Conservation (phyloP, 2,888 invertebrate species). For the Cosmia trapezina region DNA sequence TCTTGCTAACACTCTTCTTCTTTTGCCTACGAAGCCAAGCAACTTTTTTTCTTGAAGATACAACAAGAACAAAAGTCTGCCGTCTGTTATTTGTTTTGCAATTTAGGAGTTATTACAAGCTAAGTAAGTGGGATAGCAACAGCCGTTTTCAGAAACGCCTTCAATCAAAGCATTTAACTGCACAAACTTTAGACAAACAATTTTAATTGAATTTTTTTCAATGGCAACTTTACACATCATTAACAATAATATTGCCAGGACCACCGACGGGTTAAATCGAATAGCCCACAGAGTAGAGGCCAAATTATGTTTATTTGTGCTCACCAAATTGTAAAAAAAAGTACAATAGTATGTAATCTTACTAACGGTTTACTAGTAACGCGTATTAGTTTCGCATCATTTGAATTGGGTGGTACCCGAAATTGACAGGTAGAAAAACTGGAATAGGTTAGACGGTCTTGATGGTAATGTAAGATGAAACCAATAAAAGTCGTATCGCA, state of each 20-base stretch:
- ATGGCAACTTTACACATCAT: conserved; percentile 46
- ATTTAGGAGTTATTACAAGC: too few relatives aligned
- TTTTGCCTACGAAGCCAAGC: background rate
- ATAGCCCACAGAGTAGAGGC: conserved; percentile 31
- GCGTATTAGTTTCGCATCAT: conserved; percentile 69
- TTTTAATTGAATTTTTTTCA: conserved; percentile 35
- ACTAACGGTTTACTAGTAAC: conserved; percentile 66
- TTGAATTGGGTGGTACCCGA: conserved; percentile 38
- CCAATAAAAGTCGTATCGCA: conserved; percentile 6
- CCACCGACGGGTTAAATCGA: conserved; percentile 58
- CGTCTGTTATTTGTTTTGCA: too few relatives aligned
- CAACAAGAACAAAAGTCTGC: too few relatives aligned
- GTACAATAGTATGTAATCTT: conserved; percentile 65
- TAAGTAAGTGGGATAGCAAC: background rate
- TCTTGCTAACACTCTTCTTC: background rate
- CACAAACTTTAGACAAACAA: conserved; percentile 10
- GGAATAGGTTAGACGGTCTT: background rate
- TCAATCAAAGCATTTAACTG: background rate
- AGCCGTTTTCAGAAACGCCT: background rate
- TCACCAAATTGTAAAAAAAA: conserved; percentile 56
- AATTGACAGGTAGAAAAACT: conserved; percentile 48
- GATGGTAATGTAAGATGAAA: conserved; percentile 26
- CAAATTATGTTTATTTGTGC: conserved; percentile 46
- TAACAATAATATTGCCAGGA: conserved; percentile 50
- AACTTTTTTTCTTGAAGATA: background rate